Evolutionary conservation across 2,113 vertebrate species (phyloP), one percentile per base, ranked within the genome.

Genomic region (Chionis minor): DNA sequence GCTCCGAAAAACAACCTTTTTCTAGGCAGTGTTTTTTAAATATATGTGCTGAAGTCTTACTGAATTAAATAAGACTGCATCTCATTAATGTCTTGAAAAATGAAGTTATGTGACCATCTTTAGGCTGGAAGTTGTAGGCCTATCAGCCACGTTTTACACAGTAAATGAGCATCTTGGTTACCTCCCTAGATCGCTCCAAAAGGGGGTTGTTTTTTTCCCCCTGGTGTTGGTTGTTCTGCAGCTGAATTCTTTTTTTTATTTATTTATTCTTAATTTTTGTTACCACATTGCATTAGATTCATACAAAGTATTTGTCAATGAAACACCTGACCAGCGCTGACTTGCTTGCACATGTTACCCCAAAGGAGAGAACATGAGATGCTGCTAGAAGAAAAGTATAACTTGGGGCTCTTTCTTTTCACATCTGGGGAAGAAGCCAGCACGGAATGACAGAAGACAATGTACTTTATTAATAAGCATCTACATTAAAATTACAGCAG

Each of bases 401-500:
- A 88, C 44, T 58, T 88, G 33, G 8, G 30, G 24, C 21, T 59
- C 65, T 74, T 84, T 90, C 52, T 75, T 80, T 65, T 58, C 49
- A 58, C 10, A 0, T 38, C 32, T 22, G 33, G 83, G 56, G 45
- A 94, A 86, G 67, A 84, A 90, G 47, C 51, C 42, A 55, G 23
- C 9, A 4, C 27, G 14, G 47, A 85, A 52, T 85, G 88, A 59
- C 45, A 86, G 90, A 87, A 74, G 49, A 65, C 14, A 7, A 42
- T 38, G 45, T 88, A 78, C 77, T 92, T 90, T 81, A 47, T 93
- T 94, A 96, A 88, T 92, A 95, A 92, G 17, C 27, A 81, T 75
- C 89, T 92, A 14, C 61, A 92, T 97, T 92, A 94, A 96, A 97
- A 81, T 96, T 97, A 52, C 49, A 95, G 86, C n/a, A 71, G 79